phyloP scores from a whole-genome alignment of 2,888 invertebrate genomes.

The Athalia cordata region DNA sequence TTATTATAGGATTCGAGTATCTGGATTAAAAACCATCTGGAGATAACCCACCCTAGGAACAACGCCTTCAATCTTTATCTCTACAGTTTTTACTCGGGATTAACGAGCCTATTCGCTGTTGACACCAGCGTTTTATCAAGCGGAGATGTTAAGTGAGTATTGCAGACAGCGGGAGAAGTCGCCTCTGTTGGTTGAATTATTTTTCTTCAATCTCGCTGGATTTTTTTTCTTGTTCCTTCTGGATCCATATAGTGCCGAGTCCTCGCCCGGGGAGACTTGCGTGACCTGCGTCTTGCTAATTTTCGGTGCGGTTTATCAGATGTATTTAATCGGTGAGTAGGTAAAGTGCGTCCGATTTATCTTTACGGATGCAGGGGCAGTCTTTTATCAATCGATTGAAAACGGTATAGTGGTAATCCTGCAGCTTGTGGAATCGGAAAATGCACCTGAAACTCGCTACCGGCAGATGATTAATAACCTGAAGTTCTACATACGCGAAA shows the following conservation, averaged over 20 bases:
- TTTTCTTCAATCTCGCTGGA: neutral
- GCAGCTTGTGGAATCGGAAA: conserved; percentile 71
- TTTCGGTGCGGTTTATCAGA: conserved; percentile 59
- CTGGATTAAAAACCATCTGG: conserved; percentile 51
- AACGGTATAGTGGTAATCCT: conserved; percentile 67
- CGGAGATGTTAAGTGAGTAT: neutral
- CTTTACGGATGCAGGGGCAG: conserved; percentile 50
- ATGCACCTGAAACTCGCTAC: conserved; percentile 73
- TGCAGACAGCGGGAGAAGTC: too few species aligned
- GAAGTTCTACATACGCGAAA: conserved; percentile 77
- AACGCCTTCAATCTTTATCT: conserved; percentile 57
- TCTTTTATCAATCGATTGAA: neutral
- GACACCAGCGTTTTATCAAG: neutral
- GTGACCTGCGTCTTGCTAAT: conserved; percentile 60
- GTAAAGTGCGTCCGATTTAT: conserved; percentile 57
- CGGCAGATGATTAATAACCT: conserved; percentile 76
- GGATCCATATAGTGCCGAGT: neutral
- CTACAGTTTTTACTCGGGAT: conserved; percentile 62
- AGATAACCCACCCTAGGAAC: conserved; percentile 13
- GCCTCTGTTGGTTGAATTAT: neutral
- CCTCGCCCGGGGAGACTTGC: conserved; percentile 53
- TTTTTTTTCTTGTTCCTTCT: neutral
- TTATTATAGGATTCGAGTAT: conserved; percentile 54
- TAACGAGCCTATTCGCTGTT: conserved; percentile 49
- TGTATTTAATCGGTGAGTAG: conserved; percentile 65